phyloP scores from a whole-genome alignment of 2,888 invertebrate species.

The Chromoteleia sp. region DNA sequence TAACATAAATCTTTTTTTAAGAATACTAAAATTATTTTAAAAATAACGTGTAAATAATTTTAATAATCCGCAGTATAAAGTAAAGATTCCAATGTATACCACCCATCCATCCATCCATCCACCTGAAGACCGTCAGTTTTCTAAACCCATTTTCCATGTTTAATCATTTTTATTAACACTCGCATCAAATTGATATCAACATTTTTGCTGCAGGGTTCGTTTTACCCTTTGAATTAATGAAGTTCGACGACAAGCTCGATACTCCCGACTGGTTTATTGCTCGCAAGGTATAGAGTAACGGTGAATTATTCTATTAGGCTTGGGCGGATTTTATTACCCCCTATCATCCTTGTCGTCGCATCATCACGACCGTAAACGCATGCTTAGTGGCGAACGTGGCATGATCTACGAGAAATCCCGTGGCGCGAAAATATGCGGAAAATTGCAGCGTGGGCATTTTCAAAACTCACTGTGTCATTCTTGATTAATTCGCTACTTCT shows the following conservation, averaged over 20 bases:
- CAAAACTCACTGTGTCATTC: constrained; percentile 19
- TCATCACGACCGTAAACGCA: constrained; percentile 70
- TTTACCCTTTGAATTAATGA: constrained; percentile 55
- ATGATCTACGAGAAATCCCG: constrained; percentile 63
- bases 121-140: neutral
- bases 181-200: constrained; percentile 37
- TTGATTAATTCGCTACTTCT: constrained; percentile 16
- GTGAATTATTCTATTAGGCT: constrained; percentile 75
- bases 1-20: no score
- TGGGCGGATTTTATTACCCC: constrained; percentile 71
- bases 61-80: neutral
- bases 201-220: constrained; percentile 40
- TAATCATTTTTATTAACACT: constrained; percentile 42
- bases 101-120: neutral
- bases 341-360: constrained; percentile 73
- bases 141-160: constrained; percentile 17
- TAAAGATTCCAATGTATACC: neutral
- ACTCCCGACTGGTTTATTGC: constrained; percentile 61
- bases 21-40: no score
- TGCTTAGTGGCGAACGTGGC: constrained; percentile 60
- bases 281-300: constrained; percentile 66
- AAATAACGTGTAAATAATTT: neutral
- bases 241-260: constrained; percentile 59
- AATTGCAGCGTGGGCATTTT: constrained; percentile 30
- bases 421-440: constrained; percentile 49